Base-by-base conservation (phyloP, 2,888 invertebrate genomes). In the Rhingia rostrata region DNA sequence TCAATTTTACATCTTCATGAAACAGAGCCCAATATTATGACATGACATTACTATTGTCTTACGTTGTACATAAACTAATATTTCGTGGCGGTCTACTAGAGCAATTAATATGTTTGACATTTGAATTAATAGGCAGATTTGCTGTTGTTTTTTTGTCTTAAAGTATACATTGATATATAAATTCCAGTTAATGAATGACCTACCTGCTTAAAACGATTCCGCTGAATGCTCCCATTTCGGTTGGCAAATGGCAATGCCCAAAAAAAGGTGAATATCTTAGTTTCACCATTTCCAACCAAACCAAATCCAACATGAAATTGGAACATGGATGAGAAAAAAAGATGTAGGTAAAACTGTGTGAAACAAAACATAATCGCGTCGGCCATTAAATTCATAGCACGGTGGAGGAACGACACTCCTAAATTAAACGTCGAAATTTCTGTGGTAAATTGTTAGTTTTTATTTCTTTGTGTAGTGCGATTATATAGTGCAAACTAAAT, bases 331-430 rank as follows among this genome's bases (percentile, higher is more conserved):
- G 51, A 33, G n/a, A 30, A 74, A 61, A 66, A 60, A 47, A 37
- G 37, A 33, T 32, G 6, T 22, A 22, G 22, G 6, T 32, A 22
- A 77, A 60, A 39, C 39, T 39, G 64, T 82, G 61, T 64, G 67
- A 67, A 66, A 77, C 54, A 73, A 79, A 83, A 83, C 63, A 79
- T 58, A 73, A 56, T 79, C 79, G 73, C 83, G 83, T 79, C 83
- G 83, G 83, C 83, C 83, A 83, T 83, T 83, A 73, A 83, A 83
- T 45, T 64, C 73, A 35, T 35, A 56, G 45, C 51, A 61, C 37
- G 30, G 45, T 51, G 72, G 73, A 56, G 66, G 66, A 60, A 22
- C 72, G 77, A 82, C 77, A 70, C 72, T 82, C 66, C 77, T 77
- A 45, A 70, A 5, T 35, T 37, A 43, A 72, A 54, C 77, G 39